A percentile compares a stretch with the other conserved stretches of the same genome.
Conservation (phyloP, 2,888 invertebrate species). For the Teinopalpus imperialis region DNA sequence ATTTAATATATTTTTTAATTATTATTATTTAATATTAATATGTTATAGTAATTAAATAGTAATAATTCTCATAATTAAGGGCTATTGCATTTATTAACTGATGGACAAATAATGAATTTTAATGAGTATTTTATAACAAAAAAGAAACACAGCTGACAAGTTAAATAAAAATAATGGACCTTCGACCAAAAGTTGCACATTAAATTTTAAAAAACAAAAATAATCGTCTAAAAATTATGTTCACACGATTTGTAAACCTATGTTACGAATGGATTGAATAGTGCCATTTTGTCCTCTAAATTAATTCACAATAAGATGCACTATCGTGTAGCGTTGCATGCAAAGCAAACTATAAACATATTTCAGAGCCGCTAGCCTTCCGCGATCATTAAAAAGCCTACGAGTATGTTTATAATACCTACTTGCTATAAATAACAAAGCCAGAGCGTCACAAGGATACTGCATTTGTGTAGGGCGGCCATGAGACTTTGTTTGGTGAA, state of each 20-base stretch:
- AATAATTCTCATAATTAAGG: too few species aligned
- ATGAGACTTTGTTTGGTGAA: conserved; percentile 8
- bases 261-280: conserved; percentile 5
- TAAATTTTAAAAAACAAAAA: too few species aligned
- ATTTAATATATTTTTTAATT: too few species aligned
- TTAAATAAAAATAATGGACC: too few species aligned
- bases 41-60: too few species aligned
- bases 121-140: too few species aligned
- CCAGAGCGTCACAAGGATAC: conserved; percentile 32
- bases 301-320: not conserved
- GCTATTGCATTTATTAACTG: too few species aligned
- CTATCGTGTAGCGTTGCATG: not conserved
- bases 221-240: conserved; percentile 5
- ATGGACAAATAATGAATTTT: too few species aligned
- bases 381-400: conserved; percentile 38
- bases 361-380: conserved; percentile 33
- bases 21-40: too few species aligned
- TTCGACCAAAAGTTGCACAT: too few species aligned
- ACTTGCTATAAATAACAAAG: conserved; percentile 39
- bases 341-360: conserved; percentile 10
- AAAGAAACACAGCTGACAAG: too few species aligned
- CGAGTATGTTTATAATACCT: conserved; percentile 29
- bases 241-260: conserved; percentile 5
- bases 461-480: conserved; percentile 20
- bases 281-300: not conserved